Evolutionary conservation across 2,888 invertebrate species (phyloP), one percentile per base, ranked within the genome.

Genomic region (Clistopyga incitator): DNA sequence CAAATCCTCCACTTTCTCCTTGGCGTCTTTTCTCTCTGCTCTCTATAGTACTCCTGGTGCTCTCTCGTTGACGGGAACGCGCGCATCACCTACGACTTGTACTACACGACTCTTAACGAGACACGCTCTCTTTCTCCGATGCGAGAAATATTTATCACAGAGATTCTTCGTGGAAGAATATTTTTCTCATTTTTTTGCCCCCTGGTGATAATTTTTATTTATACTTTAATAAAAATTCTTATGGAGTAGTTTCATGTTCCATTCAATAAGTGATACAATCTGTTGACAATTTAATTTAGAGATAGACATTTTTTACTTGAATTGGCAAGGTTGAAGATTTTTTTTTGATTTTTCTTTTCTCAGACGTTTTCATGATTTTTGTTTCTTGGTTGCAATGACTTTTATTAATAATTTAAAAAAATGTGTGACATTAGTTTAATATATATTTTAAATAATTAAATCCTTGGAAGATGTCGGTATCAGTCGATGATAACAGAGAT

Each of bases 41-140:
- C 74, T 59, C 38, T 45, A 18, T 45, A 29, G 61, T 61, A 13
- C 50, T 23, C 25, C 18, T 59, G 13, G 13, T 13, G 54, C 61
- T 8, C 18, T 47, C 47, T 47, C 34, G 10, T 25, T 47, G 34
- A 11, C 23, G 20, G 47, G 76, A 42, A 52, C 65, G 67, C 34
- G 61, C 76, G 80, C 83, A 72, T 74, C 52, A 56, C 67, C 67
- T 45, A 45, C 52, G 59, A 72, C 54, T 38, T 23, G 45, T 56
- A 18, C 67, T 15, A 47, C 68, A 47, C 18, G 68, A n/a, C 67
- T 78, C 50, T 77, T 25, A 54, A 77, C 67, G 20, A 3, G 77
- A 23, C 23, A 20, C 67, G 25, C 56, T 56, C 42, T 42, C 54
- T 45, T 29, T n/a, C 67, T 42, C 18, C 54, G 42, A 15, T 52